These are phyloP conservation scores for Nomada fucata DNA, from an alignment of 2,888 invertebrate genomes.

Conservation along the genomic window DNA sequence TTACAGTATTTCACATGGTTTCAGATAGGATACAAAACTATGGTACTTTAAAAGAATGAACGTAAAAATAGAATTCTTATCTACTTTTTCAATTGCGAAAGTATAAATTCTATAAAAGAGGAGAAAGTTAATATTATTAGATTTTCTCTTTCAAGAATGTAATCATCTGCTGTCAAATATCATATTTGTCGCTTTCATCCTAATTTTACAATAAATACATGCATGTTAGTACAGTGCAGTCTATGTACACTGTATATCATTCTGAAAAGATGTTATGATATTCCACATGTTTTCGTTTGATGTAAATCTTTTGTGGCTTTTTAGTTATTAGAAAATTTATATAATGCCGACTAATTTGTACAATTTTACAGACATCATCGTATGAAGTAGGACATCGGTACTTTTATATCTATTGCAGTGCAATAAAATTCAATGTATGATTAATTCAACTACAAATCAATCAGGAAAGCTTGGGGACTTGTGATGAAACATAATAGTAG, in stretches of 20 bases:
- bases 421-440: conserved; percentile 33
- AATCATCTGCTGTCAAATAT: conserved; percentile 37
- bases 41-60: conserved; percentile 65
- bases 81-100: conserved; percentile 57
- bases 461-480: conserved; percentile 35
- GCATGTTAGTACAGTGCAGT: conserved; percentile 30
- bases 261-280: conserved; percentile 39
- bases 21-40: conserved; percentile 66
- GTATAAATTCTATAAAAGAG: conserved; percentile 62
- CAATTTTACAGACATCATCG: conserved; percentile 59
- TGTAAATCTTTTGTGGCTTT: conserved; percentile 36
- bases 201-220: conserved; percentile 61
- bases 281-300: conserved; percentile 45
- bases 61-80: conserved; percentile 65
- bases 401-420: conserved; percentile 46
- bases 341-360: conserved; percentile 58
- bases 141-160: conserved; percentile 40
- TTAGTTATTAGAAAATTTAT: conserved; percentile 65
- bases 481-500: conserved; percentile 45
- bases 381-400: conserved; percentile 43
- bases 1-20: conserved; percentile 71
- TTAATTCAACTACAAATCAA: conserved; percentile 40
- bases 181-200: conserved; percentile 41
- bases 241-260: conserved; percentile 18
- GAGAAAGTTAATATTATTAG: conserved; percentile 50